phyloP scores from a whole-genome alignment of 1,140 invertebrate species.

The Oreohelix idahoensis region DNA sequence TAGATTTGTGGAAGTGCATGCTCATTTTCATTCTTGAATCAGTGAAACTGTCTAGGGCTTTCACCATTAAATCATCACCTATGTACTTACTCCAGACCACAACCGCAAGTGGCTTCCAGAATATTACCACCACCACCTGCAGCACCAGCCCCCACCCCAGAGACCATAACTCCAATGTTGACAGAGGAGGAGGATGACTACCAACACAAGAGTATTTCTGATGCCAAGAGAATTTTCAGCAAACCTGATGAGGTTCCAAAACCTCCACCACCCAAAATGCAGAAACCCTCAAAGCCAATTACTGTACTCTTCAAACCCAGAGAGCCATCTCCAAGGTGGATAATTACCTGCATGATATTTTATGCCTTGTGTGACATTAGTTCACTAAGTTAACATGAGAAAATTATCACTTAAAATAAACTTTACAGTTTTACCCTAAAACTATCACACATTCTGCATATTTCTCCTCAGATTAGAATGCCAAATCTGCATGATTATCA shows the following conservation, averaged over 20 bases:
- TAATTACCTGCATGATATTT: not conserved
- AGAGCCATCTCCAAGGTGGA: slow-evolving; percentile 47
- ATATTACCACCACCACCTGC: slow-evolving; percentile 15
- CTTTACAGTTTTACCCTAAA: no score
- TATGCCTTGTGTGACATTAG: not conserved
- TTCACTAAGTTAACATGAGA: no score
- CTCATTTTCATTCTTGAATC: not conserved
- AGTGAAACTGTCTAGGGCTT: not conserved
- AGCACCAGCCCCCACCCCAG: slow-evolving; percentile 44
- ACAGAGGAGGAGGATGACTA: slow-evolving; percentile 53
- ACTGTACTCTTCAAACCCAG: slow-evolving; percentile 39
- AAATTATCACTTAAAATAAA: no score
- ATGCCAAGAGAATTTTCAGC: slow-evolving; percentile 53
- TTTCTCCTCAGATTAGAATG: no score
- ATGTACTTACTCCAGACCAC: not conserved
- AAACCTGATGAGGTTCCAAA: slow-evolving; percentile 41
- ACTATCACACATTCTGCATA: no score
- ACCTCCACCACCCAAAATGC: slow-evolving; percentile 46
- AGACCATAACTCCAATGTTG: slow-evolving; percentile 36
- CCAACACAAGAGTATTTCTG: slow-evolving; percentile 47
- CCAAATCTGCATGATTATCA: no score
- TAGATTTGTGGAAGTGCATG: slow-evolving; percentile 1
- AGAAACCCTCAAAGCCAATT: slow-evolving; percentile 44
- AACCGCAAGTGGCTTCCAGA: slow-evolving; percentile 20
- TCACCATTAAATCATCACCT: not conserved